phyloP scores from a whole-genome alignment of 2,888 invertebrate genomes.

The Machimus rusticus region DNA sequence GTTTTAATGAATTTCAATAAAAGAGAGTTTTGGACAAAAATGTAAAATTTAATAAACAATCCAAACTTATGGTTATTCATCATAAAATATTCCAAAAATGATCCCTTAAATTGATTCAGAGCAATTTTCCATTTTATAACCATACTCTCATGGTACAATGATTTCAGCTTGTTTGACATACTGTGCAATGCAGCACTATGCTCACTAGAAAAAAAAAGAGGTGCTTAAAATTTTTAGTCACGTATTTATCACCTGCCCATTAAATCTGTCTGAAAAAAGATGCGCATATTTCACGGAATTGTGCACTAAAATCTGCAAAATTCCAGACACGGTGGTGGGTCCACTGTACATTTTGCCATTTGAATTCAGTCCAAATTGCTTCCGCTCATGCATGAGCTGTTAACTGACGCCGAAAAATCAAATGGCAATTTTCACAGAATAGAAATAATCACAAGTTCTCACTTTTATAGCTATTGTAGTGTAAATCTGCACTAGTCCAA shows the following conservation, averaged over 20 bases:
- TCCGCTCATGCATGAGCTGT: slow-evolving; percentile 22
- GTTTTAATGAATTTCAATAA: background rate
- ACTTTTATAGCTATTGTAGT: background rate
- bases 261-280: background rate
- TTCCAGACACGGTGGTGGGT: background rate
- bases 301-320: background rate
- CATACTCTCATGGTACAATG: background rate
- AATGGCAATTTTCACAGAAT: background rate
- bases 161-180: background rate
- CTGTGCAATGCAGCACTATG: background rate
- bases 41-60: background rate
- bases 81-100: background rate
- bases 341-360: background rate
- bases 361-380: slow-evolving; percentile 31
- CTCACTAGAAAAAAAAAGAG: background rate
- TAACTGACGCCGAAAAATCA: slow-evolving; percentile 26
- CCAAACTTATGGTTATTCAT: background rate
- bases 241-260: background rate
- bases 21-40: background rate
- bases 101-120: background rate
- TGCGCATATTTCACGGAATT: background rate
- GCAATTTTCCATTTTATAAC: background rate
- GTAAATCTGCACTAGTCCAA: background rate
- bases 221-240: background rate
- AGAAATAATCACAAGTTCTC: slow-evolving; percentile 12